phyloP scores from a whole-genome alignment of 2,797 vertebrate genomes.

The Varecia variegata region DNA sequence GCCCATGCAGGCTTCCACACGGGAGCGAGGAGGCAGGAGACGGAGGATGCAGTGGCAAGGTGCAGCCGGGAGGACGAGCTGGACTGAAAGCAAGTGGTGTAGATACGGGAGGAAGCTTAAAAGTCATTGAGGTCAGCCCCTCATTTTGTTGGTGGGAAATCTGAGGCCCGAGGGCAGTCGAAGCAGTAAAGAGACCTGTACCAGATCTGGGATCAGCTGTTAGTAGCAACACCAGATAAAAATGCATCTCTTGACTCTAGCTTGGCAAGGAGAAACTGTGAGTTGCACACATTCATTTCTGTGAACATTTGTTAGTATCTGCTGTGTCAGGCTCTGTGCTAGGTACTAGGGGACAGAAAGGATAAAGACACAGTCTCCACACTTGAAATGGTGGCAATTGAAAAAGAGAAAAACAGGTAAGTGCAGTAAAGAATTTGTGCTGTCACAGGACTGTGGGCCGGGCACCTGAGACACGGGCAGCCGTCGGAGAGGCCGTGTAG shows the following conservation, averaged over 20 bases:
- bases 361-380: neutral
- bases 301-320: neutral
- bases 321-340: neutral
- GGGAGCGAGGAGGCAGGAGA: neutral
- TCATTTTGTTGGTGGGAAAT: neutral
- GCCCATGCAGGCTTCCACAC: neutral
- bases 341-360: neutral
- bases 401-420: neutral
- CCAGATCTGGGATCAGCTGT: neutral
- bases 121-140: neutral
- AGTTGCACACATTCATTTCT: neutral
- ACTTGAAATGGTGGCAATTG: neutral
- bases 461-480: accelerated
- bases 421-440: neutral
- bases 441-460: too few species aligned
- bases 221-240: neutral
- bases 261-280: neutral
- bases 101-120: neutral
- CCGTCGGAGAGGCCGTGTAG: neutral
- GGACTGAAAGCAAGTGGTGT: neutral
- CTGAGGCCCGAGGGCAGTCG: neutral
- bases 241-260: neutral
- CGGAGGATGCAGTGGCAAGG: too few species aligned
- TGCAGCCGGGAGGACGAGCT: too few species aligned
- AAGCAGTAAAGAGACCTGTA: neutral